A percentile compares a stretch with the other conserved stretches of the same genome.
Evolutionary conservation across 2,113 vertebrate genomes (phyloP).

Genomic region (Psittacula cyanocephala): DNA sequence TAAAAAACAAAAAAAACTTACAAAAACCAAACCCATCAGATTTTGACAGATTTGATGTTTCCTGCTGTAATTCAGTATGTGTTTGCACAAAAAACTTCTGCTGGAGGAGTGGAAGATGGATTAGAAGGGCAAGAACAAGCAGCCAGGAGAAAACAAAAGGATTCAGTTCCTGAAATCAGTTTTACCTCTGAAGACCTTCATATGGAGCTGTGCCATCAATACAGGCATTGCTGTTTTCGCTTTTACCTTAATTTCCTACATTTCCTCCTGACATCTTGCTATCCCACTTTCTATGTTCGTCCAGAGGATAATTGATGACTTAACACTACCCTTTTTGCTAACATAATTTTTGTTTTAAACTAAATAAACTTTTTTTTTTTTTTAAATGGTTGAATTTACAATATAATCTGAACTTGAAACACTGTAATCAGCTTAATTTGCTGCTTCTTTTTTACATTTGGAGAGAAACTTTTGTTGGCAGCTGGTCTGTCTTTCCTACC

Average conservation of each 20-base stretch:
- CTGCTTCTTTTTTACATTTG: not conserved
- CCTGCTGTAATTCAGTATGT: not conserved
- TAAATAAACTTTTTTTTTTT: not conserved
- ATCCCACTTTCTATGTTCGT: not conserved
- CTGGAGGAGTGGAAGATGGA: not conserved
- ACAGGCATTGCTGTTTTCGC: not conserved
- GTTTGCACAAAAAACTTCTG: not conserved
- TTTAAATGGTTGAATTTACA: not conserved
- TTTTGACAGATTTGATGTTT: not conserved
- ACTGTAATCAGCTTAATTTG: not conserved
- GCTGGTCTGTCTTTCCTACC: not conserved
- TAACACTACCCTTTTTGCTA: not conserved
- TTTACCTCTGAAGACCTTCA: not conserved
- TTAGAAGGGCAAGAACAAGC: not conserved
- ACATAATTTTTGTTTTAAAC: not conserved
- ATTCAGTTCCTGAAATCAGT: not conserved
- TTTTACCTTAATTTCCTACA: not conserved
- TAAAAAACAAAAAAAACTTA: not conserved
- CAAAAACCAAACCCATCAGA: not conserved
- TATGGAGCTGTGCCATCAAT: not conserved
- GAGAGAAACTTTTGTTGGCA: not conserved
- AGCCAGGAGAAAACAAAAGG: rapidly evolving
- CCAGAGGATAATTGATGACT: not conserved
- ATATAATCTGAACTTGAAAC: not conserved
- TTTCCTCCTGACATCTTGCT: not conserved